Conservation (phyloP, 2,797 vertebrate species). For the Hydrophis major region DNA sequence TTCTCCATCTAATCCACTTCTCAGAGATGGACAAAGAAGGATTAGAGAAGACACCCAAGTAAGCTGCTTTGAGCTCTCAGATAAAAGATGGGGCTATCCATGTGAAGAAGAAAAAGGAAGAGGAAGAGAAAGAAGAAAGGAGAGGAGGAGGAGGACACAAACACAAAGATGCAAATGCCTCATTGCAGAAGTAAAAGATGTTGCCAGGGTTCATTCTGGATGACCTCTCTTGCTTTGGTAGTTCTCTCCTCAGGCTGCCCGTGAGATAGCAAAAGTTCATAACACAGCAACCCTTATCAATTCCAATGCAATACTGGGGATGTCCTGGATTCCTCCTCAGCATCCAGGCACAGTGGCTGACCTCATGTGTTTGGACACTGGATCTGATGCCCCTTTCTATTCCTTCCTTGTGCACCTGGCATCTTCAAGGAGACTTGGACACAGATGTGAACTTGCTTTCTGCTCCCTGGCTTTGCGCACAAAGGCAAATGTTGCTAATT, state of each 20-base stretch:
- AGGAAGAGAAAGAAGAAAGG: too few relatives aligned
- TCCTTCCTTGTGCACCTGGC: slow-evolving; percentile 29
- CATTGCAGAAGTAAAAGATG: slow-evolving; percentile 41
- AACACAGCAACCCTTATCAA: slow-evolving; percentile 62
- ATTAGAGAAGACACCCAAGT: not conserved
- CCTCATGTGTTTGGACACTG: slow-evolving; percentile 49
- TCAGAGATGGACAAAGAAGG: not conserved
- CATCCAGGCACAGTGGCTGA: slow-evolving; percentile 55
- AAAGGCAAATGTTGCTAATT: slow-evolving; percentile 15
- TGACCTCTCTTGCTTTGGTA: slow-evolving; percentile 52
- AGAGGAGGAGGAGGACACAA: too few relatives aligned
- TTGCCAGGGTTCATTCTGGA: slow-evolving; percentile 46
- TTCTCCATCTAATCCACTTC: not conserved
- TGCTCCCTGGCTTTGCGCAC: slow-evolving; percentile 12
- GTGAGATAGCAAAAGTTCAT: slow-evolving; percentile 50
- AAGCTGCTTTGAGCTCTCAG: not conserved
- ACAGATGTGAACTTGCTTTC: slow-evolving; percentile 27
- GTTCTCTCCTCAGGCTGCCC: slow-evolving; percentile 47
- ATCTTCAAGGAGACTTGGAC: slow-evolving; percentile 32
- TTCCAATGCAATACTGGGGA: slow-evolving; percentile 50
- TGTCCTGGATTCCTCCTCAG: slow-evolving; percentile 50
- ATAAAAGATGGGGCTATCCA: not conserved
- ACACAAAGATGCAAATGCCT: slow-evolving; percentile 2
- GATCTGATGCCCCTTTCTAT: slow-evolving; percentile 37
- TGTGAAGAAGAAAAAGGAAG: not conserved